Percentiles rank a stretch among this genome's conserved stretches.
These are phyloP conservation scores for Tetranychus urticae DNA, from an alignment of 1,140 invertebrate genomes.

Conservation along the genomic window DNA sequence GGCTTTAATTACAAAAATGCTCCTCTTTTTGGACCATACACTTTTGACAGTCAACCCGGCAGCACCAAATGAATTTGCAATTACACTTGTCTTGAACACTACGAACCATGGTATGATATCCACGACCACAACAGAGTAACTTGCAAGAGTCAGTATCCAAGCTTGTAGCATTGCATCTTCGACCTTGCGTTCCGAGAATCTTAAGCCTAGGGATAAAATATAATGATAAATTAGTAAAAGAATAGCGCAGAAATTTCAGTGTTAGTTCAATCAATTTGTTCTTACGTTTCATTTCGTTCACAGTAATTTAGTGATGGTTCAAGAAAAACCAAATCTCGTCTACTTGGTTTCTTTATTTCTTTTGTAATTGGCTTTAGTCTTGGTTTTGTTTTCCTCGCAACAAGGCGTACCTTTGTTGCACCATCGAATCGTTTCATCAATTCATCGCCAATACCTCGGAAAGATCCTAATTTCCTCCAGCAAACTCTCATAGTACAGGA, in stretches of 20 bases:
- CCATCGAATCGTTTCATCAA: conserved; percentile 22
- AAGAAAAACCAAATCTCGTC: conserved; percentile 44
- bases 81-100: conserved; percentile 56
- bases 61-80: conserved; percentile 85
- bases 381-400: conserved; percentile 6
- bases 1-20: conserved; percentile 6
- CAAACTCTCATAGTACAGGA: conserved; percentile 80
- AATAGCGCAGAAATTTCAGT: background rate
- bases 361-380: conserved; percentile 11
- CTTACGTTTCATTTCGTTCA: conserved; percentile 56
- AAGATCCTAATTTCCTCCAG: conserved; percentile 56
- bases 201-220: conserved; percentile 30
- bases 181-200: conserved; percentile 50
- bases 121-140: conserved; percentile 57
- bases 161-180: conserved; percentile 50
- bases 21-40: conserved; percentile 25
- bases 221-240: background rate
- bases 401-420: conserved; percentile 17
- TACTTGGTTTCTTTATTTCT: conserved; percentile 14
- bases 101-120: conserved; percentile 39
- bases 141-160: conserved; percentile 55
- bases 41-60: conserved; percentile 68
- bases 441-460: conserved; percentile 17
- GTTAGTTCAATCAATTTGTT: conserved; percentile 1
- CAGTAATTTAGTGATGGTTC: conserved; percentile 67